Evolutionary conservation across 1,140 invertebrate species (phyloP).

Genomic region (Aporrectodea caliginosa): DNA sequence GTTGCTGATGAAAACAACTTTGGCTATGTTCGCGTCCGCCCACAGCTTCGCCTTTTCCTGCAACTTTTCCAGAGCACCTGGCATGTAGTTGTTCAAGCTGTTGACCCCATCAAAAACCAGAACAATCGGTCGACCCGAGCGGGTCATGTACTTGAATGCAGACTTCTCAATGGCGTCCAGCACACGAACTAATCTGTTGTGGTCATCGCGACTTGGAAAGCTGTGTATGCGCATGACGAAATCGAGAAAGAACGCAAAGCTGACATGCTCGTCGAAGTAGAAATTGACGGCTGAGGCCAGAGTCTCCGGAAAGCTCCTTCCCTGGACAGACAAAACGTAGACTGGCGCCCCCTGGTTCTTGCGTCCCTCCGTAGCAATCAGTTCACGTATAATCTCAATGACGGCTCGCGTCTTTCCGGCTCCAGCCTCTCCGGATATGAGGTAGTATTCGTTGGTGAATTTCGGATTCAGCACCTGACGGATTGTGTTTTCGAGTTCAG

Average conservation of each 20-base stretch:
- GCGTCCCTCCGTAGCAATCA: conserved; percentile 5
- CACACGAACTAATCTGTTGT: conserved; percentile 16
- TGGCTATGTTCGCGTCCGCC: conserved; percentile 29
- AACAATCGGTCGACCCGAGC: conserved; percentile 11
- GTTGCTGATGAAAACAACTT: conserved; percentile 26
- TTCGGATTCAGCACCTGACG: neutral
- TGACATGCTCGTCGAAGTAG: conserved; percentile 29
- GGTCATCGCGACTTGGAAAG: conserved; percentile 20
- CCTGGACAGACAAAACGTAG: conserved; percentile 21
- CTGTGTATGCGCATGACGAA: conserved; percentile 16
- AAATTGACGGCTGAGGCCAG: conserved; percentile 23
- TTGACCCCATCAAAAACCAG: conserved; percentile 24
- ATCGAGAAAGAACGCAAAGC: conserved; percentile 25
- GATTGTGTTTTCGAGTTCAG: conserved; percentile 4
- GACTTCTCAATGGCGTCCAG: conserved; percentile 28
- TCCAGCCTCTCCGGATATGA: conserved; percentile 17
- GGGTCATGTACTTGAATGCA: conserved; percentile 16
- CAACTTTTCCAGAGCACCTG: conserved; percentile 8
- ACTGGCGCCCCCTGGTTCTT: conserved; percentile 18
- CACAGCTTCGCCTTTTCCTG: conserved; percentile 32
- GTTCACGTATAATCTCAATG: conserved; percentile 15
- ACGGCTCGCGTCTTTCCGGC: conserved; percentile 19
- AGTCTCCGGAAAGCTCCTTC: conserved; percentile 18
- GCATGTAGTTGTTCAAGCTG: conserved; percentile 5
- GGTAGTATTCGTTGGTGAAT: conserved; percentile 26